Evolutionary conservation across 2,888 invertebrate genomes (phyloP), one percentile per base, ranked within the genome.

Genomic region (Apotomis capreana): DNA sequence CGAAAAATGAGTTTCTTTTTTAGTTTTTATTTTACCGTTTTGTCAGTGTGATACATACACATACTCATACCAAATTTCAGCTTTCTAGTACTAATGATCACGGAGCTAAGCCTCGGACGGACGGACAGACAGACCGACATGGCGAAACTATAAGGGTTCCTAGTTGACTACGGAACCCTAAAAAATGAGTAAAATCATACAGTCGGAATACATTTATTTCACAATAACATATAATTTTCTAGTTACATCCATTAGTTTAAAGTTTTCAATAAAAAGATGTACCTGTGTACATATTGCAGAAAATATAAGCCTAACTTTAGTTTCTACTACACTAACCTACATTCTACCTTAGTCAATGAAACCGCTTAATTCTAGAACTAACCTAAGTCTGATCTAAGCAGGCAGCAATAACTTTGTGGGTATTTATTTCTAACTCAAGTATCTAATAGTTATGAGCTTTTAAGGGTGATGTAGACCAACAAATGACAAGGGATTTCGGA

Each of bases 181-280:
- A 26, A 26, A 51, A 52, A 59, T 59, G 51, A 63, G 12, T 5
- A 12, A 4, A 37, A 5, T 12, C 46, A 9, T 12, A 40, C n/a
- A 10, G 9, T 67, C 55, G 40, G 36, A 61, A 68, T 71, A 71
- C 62, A 61, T 71, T 71, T 71, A 71, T 71, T 71, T 10, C 44
- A 49, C 40, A 62, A 62, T 62, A 67, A 67, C 15, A 40, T 62
- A 49, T 40, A 67, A 71, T 58, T 36, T 55, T 67, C 49, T 10
- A n/a, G 46, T 55, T 60, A 71, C 57, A 70, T 61, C 40, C 49
- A 69, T 69, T 15, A 13, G 46, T 15, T 60, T 37, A 57, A 37
- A 40, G 13, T 55, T 63, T 59, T 36, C 44, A 9, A 64, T 8
- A 64, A 44, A 64, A 59, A 55, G 13, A 70, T 49, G 49, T 51